phyloP scores from a whole-genome alignment of 92 coral and sea anemone species.

The Parazoanthus atlanticus region DNA sequence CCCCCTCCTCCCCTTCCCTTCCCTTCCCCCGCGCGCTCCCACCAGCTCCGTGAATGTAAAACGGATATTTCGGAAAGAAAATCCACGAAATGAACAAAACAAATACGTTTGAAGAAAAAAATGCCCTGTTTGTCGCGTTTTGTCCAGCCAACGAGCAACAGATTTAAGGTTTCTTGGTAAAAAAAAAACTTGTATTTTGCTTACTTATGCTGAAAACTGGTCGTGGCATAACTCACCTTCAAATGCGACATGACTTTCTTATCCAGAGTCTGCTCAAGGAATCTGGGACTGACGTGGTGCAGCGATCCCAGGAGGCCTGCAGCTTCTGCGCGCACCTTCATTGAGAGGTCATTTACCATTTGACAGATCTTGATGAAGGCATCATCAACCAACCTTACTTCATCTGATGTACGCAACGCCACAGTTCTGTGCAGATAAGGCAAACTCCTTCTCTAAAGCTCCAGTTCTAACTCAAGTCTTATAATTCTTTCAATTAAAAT shows the following conservation, averaged over 20 bases:
- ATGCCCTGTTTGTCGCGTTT: neutral
- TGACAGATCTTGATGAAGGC: slow-evolving; percentile 96
- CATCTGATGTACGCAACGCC: slow-evolving; percentile 76
- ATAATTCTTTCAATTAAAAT: neutral
- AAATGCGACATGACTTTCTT: slow-evolving; percentile 98
- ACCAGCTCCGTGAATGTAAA: neutral
- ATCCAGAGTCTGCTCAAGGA: slow-evolving; percentile 93
- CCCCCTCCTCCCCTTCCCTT: too few species aligned
- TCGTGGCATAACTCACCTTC: slow-evolving; percentile 57
- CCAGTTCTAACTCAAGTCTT: neutral
- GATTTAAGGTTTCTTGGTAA: neutral
- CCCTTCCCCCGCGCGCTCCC: neutral
- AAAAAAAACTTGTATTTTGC: neutral
- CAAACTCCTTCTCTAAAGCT: neutral
- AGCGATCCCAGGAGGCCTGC: slow-evolving; percentile 90
- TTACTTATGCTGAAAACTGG: neutral
- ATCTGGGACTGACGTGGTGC: slow-evolving; percentile 92
- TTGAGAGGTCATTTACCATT: slow-evolving; percentile 96
- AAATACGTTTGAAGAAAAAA: too few species aligned
- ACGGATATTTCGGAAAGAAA: neutral
- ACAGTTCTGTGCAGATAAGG: slow-evolving; percentile 55
- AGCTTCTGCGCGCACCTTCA: slow-evolving; percentile 96
- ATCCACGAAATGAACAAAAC: neutral
- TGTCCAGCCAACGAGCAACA: neutral
- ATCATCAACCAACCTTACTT: slow-evolving; percentile 88